Conservation (phyloP, 2,797 vertebrate species). For the Argya squamiceps region DNA sequence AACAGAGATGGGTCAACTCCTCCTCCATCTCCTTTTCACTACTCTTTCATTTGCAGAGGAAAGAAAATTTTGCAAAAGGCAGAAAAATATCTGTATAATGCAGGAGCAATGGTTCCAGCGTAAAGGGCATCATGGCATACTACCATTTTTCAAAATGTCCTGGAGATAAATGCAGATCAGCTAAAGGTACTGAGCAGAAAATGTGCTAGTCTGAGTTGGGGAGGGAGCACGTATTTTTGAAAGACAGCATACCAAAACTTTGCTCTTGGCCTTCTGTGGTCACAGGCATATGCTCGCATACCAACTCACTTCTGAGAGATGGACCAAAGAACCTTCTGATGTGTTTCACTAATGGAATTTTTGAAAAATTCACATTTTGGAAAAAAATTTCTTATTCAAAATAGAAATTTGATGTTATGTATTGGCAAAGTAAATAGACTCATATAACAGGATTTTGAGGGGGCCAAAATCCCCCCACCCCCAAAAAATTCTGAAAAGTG, state of each 20-base stretch:
- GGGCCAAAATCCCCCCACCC: rapidly evolving
- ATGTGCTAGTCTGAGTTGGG: background rate
- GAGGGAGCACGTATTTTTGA: background rate
- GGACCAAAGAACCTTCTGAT: background rate
- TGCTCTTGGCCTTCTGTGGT: background rate
- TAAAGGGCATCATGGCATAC: background rate
- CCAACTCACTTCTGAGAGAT: background rate
- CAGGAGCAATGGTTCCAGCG: background rate
- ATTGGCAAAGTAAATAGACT: background rate
- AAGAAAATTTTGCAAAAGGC: background rate
- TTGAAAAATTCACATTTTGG: background rate
- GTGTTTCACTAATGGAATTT: background rate
- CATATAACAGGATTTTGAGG: background rate
- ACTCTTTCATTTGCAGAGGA: background rate
- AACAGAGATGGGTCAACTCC: background rate
- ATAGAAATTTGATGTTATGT: background rate
- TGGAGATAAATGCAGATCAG: background rate
- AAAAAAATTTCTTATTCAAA: background rate
- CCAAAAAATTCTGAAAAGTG: background rate
- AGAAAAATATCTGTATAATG: background rate
- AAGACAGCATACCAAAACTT: background rate
- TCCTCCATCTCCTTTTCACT: background rate
- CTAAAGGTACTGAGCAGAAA: background rate
- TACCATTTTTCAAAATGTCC: background rate
- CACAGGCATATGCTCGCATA: background rate